These are phyloP conservation scores for Acestrorhynchus altus DNA, from an alignment of 2,797 vertebrate species.

Conservation along the genomic window DNA sequence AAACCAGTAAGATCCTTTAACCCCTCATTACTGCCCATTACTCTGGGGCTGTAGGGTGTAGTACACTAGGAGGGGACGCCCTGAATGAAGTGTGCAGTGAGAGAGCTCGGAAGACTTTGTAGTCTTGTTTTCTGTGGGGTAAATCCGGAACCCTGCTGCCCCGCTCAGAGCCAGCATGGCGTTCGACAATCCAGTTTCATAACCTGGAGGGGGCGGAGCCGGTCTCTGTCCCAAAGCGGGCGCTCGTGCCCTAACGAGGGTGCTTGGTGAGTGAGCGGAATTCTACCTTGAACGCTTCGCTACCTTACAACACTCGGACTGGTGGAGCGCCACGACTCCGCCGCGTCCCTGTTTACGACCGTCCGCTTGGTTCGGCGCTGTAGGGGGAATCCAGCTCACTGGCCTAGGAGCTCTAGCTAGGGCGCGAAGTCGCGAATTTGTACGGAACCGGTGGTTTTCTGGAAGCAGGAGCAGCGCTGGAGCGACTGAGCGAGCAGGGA, in stretches of 20 bases:
- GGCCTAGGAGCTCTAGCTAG: neutral
- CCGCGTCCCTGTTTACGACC: too few relatives aligned
- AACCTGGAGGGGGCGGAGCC: constrained; percentile 74
- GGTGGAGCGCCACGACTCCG: too few relatives aligned
- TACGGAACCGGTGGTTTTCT: constrained; percentile 52
- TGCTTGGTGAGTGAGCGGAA: neutral
- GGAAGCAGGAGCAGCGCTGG: constrained; percentile 66
- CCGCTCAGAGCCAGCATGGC: constrained; percentile 75
- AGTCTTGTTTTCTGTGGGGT: neutral
- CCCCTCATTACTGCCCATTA: too few relatives aligned
- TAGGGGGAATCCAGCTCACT: neutral
- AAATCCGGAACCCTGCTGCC: constrained; percentile 42
- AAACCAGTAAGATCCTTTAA: too few relatives aligned
- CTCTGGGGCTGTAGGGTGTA: too few relatives aligned
- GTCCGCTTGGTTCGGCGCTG: neutral
- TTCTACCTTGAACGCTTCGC: neutral
- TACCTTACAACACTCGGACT: neutral
- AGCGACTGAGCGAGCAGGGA: constrained; percentile 58
- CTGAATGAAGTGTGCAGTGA: too few relatives aligned
- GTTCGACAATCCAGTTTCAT: constrained; percentile 72
- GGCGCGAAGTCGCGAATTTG: neutral
- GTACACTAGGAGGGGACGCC: too few relatives aligned
- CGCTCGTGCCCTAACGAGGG: neutral
- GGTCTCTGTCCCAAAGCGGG: constrained; percentile 23
- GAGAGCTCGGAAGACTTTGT: too few relatives aligned